phyloP scores from a whole-genome alignment of 1,140 invertebrate species.

The Dendrolimus punctatus region DNA sequence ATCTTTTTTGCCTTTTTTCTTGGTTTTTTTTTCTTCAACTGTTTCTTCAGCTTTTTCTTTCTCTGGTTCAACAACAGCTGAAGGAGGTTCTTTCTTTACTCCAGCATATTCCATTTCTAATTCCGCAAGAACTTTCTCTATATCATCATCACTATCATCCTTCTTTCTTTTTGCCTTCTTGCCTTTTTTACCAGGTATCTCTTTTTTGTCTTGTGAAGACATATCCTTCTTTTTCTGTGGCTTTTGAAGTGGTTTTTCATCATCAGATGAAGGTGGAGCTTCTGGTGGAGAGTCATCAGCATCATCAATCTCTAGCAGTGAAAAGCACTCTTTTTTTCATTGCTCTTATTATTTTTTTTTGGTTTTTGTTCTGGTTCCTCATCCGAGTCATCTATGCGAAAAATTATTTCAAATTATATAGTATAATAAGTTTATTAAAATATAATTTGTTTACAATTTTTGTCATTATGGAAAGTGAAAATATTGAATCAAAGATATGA shows the following conservation, averaged over 20 bases:
- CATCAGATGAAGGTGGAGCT: slow-evolving; percentile 63
- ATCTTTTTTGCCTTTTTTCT: slow-evolving; percentile 67
- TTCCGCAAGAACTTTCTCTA: slow-evolving; percentile 88
- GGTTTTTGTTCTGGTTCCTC: slow-evolving; percentile 55
- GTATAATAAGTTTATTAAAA: too few species aligned
- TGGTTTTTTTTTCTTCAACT: slow-evolving; percentile 69
- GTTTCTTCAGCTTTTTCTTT: slow-evolving; percentile 53
- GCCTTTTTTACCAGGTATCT: slow-evolving; percentile 75
- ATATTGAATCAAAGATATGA: too few species aligned
- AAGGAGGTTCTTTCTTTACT: slow-evolving; percentile 62
- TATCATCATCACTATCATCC: slow-evolving; percentile 87
- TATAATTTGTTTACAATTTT: too few species aligned
- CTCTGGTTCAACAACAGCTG: slow-evolving; percentile 39
- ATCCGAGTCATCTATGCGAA: slow-evolving; percentile 55
- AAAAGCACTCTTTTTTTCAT: slow-evolving; percentile 74
- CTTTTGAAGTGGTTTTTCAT: slow-evolving; percentile 60
- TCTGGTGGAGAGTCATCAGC: slow-evolving; percentile 63
- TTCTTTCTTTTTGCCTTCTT: slow-evolving; percentile 82
- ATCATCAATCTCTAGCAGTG: slow-evolving; percentile 74
- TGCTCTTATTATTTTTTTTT: slow-evolving; percentile 67
- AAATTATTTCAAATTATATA: not conserved
- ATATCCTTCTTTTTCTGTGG: slow-evolving; percentile 57
- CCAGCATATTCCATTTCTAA: slow-evolving; percentile 85
- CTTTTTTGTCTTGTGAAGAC: slow-evolving; percentile 68
- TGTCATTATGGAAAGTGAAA: too few species aligned